phyloP scores from a whole-genome alignment of 2,888 invertebrate genomes.

The Heliothis peltigera region DNA sequence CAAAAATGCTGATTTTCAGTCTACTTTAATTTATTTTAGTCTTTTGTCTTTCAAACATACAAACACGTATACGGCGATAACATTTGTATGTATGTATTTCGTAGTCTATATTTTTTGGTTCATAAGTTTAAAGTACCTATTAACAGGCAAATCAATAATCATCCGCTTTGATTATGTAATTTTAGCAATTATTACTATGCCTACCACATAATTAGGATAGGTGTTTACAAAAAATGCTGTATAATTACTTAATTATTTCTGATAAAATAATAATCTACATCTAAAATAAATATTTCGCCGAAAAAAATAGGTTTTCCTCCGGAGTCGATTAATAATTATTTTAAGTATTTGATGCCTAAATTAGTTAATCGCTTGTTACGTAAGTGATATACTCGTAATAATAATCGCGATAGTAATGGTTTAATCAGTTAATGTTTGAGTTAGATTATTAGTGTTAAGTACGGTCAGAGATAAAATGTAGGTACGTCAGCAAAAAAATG shows the following conservation, averaged over 20 bases:
- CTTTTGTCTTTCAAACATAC: no score
- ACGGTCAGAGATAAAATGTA: conserved; percentile 10
- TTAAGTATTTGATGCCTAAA: conserved; percentile 7
- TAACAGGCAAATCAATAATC: no score
- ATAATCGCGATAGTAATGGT: background rate
- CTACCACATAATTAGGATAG: no score
- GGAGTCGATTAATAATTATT: conserved; percentile 10
- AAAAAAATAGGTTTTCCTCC: background rate
- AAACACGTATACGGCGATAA: no score
- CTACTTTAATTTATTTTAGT: no score
- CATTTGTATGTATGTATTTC: no score
- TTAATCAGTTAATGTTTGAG: conserved; percentile 31
- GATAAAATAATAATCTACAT: background rate
- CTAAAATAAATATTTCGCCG: background rate
- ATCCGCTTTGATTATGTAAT: no score
- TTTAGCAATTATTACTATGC: no score
- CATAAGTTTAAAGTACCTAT: no score
- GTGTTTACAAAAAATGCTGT: no score
- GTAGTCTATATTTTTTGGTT: no score
- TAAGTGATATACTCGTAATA: conserved; percentile 23
- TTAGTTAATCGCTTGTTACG: conserved; percentile 18
- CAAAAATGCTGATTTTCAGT: no score
- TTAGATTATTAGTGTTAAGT: conserved; percentile 36
- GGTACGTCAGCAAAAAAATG: background rate
- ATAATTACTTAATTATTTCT: background rate